These are phyloP conservation scores for Heliconius sara DNA, from an alignment of 2,888 invertebrate species.

Conservation along the genomic window DNA sequence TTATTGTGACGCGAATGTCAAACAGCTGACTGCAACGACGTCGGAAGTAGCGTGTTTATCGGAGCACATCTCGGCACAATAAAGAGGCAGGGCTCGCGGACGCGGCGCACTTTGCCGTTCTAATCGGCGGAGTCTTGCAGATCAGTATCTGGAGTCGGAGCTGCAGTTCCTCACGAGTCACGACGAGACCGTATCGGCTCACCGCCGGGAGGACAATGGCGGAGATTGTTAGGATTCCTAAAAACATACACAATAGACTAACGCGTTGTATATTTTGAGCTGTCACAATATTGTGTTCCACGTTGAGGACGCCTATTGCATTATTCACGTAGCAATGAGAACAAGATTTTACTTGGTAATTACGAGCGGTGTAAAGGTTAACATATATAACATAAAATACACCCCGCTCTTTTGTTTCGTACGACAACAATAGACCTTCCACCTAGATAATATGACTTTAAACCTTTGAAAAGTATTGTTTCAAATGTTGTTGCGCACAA, in stretches of 20 bases:
- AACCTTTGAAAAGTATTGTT: conserved; percentile 34
- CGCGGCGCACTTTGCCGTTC: conserved; percentile 34
- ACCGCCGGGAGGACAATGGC: conserved; percentile 32
- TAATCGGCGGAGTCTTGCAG: conserved; percentile 37
- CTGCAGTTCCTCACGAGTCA: conserved; percentile 5
- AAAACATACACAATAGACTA: conserved; percentile 36
- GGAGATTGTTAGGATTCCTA: conserved; percentile 34
- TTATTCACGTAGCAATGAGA: conserved; percentile 47
- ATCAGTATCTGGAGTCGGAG: conserved; percentile 26
- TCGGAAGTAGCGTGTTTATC: conserved; percentile 54
- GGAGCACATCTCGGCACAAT: conserved; percentile 44
- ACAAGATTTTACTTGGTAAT: conserved; percentile 50
- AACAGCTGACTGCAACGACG: conserved; percentile 76
- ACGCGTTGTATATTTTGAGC: conserved; percentile 30
- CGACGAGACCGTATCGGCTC: conserved; percentile 26
- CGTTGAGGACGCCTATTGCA: conserved; percentile 36
- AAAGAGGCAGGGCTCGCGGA: not conserved
- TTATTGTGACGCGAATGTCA: conserved; percentile 63
- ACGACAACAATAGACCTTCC: conserved; percentile 41
- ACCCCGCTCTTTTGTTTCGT: conserved; percentile 38
- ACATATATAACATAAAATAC: conserved; percentile 40
- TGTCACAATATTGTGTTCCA: conserved; percentile 35
- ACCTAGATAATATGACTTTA: conserved; percentile 35
- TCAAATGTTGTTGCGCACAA: conserved; percentile 11
- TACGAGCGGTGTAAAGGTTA: conserved; percentile 49